Evolutionary conservation across 1,140 invertebrate genomes (phyloP).

Genomic region (Harpegnathos saltator): DNA sequence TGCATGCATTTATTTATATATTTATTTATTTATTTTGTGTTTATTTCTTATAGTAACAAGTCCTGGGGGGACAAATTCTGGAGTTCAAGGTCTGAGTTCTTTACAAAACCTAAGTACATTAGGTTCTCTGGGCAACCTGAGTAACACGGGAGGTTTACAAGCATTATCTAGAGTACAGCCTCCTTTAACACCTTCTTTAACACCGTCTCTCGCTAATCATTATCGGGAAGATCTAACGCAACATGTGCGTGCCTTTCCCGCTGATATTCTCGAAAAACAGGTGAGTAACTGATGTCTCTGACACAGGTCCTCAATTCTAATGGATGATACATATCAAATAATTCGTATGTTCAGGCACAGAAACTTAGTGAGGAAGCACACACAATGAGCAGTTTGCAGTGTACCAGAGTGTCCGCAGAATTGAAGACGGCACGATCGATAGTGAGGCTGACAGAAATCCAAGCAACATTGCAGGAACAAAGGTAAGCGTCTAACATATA

Average conservation of each 20-base stretch:
- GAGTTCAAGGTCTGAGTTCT: constrained; percentile 85
- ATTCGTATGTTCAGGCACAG: constrained; percentile 89
- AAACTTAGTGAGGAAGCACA: constrained; percentile 94
- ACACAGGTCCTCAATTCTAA: background rate
- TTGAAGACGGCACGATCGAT: constrained; percentile 97
- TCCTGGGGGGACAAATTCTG: constrained; percentile 82
- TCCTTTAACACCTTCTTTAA: constrained; percentile 89
- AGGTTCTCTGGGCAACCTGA: constrained; percentile 85
- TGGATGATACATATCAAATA: constrained; percentile 5
- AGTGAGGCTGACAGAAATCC: constrained; percentile 97
- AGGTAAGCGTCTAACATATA: constrained; percentile 88
- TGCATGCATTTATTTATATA: too few relatives aligned
- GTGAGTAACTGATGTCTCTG: constrained; percentile 84
- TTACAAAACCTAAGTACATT: constrained; percentile 86
- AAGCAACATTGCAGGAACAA: constrained; percentile 98
- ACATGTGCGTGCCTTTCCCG: constrained; percentile 97
- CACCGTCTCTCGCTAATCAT: constrained; percentile 96
- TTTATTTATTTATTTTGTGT: constrained; percentile 43
- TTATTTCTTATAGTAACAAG: constrained; percentile 82
- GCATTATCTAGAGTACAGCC: constrained; percentile 85
- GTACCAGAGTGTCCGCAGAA: constrained; percentile 97
- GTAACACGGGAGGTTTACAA: constrained; percentile 85
- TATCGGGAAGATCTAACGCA: constrained; percentile 95
- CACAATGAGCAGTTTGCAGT: constrained; percentile 93
- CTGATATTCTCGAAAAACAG: constrained; percentile 97